phyloP scores from a whole-genome alignment of 2,797 vertebrate genomes.

The Taeniopygia guttata region DNA sequence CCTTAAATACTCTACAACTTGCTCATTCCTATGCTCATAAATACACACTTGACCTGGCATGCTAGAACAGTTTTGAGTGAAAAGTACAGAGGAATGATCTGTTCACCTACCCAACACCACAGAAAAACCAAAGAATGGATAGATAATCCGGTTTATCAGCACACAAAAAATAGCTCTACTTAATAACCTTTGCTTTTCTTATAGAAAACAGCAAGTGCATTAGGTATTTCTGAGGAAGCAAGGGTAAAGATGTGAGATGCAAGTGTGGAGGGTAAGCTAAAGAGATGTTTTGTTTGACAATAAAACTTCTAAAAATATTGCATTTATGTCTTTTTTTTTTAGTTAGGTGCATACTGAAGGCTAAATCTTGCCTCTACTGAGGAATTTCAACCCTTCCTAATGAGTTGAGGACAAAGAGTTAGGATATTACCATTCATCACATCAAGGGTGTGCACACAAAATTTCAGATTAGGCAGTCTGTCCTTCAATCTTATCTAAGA shows the following conservation, averaged over 20 bases:
- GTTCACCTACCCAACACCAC: not conserved
- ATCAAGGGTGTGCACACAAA: not conserved
- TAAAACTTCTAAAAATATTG: not conserved
- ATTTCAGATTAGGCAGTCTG: not conserved
- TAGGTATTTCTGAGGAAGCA: not conserved
- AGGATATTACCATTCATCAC: not conserved
- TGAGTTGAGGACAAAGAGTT: not conserved
- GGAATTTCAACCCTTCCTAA: not conserved
- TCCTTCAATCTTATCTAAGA: not conserved
- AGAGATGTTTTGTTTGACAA: not conserved
- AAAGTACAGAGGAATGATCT: not conserved
- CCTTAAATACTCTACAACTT: not conserved
- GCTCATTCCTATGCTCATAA: not conserved
- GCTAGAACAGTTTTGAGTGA: not conserved
- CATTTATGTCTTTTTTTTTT: not conserved
- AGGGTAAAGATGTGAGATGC: rapidly evolving
- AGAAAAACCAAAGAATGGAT: not conserved
- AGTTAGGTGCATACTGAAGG: not conserved
- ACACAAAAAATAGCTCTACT: not conserved
- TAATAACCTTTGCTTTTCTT: not conserved
- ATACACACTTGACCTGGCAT: not conserved
- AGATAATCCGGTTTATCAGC: not conserved
- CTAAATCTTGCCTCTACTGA: not conserved
- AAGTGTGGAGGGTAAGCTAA: not conserved
- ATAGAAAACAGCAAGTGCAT: not conserved